These are phyloP conservation scores for Brachionus calyciflorus DNA, from an alignment of 1,140 invertebrate species.

Conservation along the genomic window DNA sequence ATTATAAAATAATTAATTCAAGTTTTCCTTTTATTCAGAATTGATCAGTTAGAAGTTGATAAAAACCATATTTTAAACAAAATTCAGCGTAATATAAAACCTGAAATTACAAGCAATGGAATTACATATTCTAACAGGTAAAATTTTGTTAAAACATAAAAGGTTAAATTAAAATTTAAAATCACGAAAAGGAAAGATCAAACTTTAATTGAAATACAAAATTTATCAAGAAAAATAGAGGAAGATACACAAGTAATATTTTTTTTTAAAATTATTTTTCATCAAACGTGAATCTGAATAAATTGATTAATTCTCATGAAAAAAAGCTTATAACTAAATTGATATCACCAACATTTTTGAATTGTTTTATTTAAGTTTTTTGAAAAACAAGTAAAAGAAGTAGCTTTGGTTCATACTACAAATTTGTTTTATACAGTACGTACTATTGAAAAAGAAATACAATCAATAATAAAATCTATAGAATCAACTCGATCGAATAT, in stretches of 20 bases:
- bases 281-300: background rate
- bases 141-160: background rate
- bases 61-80: slow-evolving; percentile 36
- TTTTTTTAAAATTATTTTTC: background rate
- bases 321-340: too few species aligned
- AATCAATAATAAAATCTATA: background rate
- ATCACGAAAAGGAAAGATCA: slow-evolving; percentile 16
- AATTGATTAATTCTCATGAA: background rate
- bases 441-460: slow-evolving; percentile 36
- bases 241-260: slow-evolving; percentile 15
- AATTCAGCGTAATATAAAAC: background rate
- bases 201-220: slow-evolving; percentile 2
- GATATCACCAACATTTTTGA: too few species aligned
- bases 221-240: background rate
- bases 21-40: slow-evolving; percentile 6
- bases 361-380: slow-evolving; percentile 8
- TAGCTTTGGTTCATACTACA: background rate
- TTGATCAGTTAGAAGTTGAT: slow-evolving; percentile 45
- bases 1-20: background rate
- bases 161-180: background rate
- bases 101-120: background rate
- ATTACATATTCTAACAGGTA: background rate
- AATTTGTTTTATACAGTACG: slow-evolving; percentile 38
- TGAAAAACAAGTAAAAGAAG: slow-evolving; percentile 29
- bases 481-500: background rate